A percentile compares a stretch with the other conserved stretches of the same genome.
phyloP scores from a whole-genome alignment of 2,888 invertebrate species.

The Tenthredo distinguenda region DNA sequence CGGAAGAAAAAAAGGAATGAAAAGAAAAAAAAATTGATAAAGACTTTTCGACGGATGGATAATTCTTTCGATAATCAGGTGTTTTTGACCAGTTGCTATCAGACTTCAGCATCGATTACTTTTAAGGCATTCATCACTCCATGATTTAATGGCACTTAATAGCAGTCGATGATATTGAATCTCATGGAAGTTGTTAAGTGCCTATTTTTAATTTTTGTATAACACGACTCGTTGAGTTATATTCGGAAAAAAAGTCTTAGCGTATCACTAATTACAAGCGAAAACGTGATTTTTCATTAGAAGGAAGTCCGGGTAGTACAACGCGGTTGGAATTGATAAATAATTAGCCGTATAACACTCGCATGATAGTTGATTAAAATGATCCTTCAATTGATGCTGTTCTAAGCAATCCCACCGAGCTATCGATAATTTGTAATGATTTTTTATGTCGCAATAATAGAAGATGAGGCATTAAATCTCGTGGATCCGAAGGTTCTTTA shows the following conservation, averaged over 20 bases:
- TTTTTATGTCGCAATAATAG: not conserved
- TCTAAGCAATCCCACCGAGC: not conserved
- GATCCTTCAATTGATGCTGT: not conserved
- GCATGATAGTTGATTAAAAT: not conserved
- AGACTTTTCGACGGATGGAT: not conserved
- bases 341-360: not conserved
- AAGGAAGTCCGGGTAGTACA: not conserved
- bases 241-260: not conserved
- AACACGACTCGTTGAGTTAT: conserved; percentile 30
- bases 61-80: not conserved
- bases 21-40: not conserved
- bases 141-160: conserved; percentile 13
- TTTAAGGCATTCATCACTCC: not conserved
- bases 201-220: conserved; percentile 22
- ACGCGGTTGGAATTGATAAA: conserved; percentile 11
- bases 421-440: conserved; percentile 11
- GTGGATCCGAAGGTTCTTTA: conserved; percentile 10
- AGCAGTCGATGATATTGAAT: conserved; percentile 31
- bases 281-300: not conserved
- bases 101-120: not conserved
- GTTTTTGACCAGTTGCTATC: not conserved
- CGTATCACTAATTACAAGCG: not conserved
- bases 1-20: not conserved
- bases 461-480: conserved; percentile 32
- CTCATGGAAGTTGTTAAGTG: conserved; percentile 23